Percentiles rank a stretch among this genome's conserved stretches.
Conservation (phyloP, 2,113 vertebrate genomes). For the Potamarius usumacintae region DNA sequence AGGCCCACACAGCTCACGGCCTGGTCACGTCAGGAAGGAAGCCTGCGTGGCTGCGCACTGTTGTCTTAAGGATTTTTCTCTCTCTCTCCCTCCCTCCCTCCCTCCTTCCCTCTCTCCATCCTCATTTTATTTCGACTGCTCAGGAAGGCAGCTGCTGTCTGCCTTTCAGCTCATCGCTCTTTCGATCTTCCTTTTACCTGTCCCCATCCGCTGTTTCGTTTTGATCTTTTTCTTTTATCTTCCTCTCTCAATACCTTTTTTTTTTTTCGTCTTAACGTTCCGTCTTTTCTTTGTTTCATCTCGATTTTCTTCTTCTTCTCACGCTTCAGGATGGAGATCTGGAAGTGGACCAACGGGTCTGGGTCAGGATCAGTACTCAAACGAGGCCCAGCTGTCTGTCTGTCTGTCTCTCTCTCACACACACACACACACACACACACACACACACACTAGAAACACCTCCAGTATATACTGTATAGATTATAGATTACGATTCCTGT, state of each 20-base stretch:
- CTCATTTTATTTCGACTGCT: constrained; percentile 78
- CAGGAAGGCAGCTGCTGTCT: constrained; percentile 87
- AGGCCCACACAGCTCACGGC: constrained; percentile 55
- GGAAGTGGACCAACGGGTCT: constrained; percentile 52
- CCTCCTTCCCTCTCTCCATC: constrained; percentile 32
- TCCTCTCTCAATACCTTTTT: constrained; percentile 57
- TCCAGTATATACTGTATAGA: not conserved
- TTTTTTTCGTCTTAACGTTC: constrained; percentile 30
- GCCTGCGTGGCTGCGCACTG: constrained; percentile 74
- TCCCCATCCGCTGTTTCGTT: constrained; percentile 68
- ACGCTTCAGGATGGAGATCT: constrained; percentile 20
- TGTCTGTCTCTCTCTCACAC: no score
- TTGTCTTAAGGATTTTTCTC: constrained; percentile 82
- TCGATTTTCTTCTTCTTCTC: constrained; percentile 32
- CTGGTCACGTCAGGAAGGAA: constrained; percentile 80
- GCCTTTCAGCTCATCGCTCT: constrained; percentile 78
- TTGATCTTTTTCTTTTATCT: constrained; percentile 53
- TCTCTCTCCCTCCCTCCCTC: constrained; percentile 47
- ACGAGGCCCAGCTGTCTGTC: constrained; percentile 61
- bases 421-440: no score
- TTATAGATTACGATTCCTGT: not conserved
- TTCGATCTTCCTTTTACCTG: constrained; percentile 56
- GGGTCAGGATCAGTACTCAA: constrained; percentile 63
- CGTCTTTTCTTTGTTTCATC: constrained; percentile 13
- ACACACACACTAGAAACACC: no score